Percentiles rank a stretch among this genome's conserved stretches.
Evolutionary conservation across 1,140 invertebrate species (phyloP).

Genomic region (Aphaenogaster floridana): DNA sequence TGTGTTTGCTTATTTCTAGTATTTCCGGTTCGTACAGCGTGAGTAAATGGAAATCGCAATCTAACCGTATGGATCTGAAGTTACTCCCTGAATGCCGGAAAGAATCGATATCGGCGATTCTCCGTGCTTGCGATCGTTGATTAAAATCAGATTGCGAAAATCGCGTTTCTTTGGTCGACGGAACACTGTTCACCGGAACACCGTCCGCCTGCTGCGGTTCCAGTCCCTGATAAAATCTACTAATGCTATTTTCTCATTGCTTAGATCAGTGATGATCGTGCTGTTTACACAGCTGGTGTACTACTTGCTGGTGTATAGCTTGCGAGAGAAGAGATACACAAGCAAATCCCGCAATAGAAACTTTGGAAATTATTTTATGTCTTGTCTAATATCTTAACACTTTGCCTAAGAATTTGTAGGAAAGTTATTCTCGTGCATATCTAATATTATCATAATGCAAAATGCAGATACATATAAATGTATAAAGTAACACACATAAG

Average conservation of each 20-base stretch:
- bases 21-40: background rate
- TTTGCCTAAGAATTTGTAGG: background rate
- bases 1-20: background rate
- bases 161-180: slow-evolving; percentile 7
- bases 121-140: background rate
- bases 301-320: background rate
- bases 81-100: background rate
- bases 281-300: slow-evolving; percentile 15
- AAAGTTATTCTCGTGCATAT: background rate
- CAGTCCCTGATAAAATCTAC: slow-evolving; percentile 19
- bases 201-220: background rate
- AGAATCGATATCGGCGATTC: slow-evolving; percentile 31
- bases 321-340: background rate
- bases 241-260: slow-evolving; percentile 43
- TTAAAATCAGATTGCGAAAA: slow-evolving; percentile 27
- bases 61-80: slow-evolving; percentile 3
- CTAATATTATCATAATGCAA: background rate
- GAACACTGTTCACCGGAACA: background rate
- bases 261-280: background rate
- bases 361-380: background rate
- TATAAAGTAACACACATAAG: background rate
- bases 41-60: slow-evolving; percentile 4
- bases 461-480: background rate
- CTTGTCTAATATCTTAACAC: background rate
- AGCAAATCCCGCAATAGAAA: slow-evolving; percentile 8